Conservation (phyloP, 1,140 invertebrate species). For the Drosophila orena region DNA sequence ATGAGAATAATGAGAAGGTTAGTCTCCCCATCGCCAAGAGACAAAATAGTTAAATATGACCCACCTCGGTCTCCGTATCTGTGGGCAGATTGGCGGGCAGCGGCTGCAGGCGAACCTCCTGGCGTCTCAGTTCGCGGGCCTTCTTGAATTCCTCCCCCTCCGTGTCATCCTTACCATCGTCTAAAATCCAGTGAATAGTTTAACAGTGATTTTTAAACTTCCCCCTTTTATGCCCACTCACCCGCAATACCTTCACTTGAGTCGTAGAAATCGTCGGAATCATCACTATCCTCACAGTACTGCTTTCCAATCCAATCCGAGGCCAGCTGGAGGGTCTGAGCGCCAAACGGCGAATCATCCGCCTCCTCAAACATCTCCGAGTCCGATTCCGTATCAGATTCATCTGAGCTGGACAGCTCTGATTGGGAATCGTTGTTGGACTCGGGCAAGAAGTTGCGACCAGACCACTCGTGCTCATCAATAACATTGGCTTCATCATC, state of each 20-base stretch:
- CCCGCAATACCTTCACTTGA: conserved; percentile 82
- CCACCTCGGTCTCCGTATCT: conserved; percentile 92
- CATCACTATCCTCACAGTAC: conserved; percentile 81
- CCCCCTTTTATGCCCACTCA: conserved; percentile 19
- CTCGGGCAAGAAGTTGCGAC: conserved; percentile 94
- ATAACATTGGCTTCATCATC: conserved; percentile 90
- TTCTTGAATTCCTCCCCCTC: conserved; percentile 90
- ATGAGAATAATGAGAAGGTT: conserved; percentile 59
- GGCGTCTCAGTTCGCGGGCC: conserved; percentile 88
- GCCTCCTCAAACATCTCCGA: conserved; percentile 84
- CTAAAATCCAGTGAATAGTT: conserved; percentile 19
- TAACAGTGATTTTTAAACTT: neutral
- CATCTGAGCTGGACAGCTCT: conserved; percentile 77
- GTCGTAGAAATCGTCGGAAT: conserved; percentile 79
- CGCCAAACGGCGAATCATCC: conserved; percentile 84
- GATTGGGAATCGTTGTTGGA: conserved; percentile 91
- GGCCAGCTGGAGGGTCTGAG: conserved; percentile 80
- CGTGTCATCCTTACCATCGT: conserved; percentile 89
- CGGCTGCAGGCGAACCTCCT: conserved; percentile 89
- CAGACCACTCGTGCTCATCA: conserved; percentile 97
- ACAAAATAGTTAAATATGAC: conserved; percentile 2
- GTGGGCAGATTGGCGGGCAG: conserved; percentile 87
- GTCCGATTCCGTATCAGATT: conserved; percentile 76
- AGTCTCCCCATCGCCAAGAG: conserved; percentile 56
- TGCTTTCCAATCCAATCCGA: conserved; percentile 85